Conservation (phyloP, 1,140 invertebrate species). For the Amphibalanus amphitrite region DNA sequence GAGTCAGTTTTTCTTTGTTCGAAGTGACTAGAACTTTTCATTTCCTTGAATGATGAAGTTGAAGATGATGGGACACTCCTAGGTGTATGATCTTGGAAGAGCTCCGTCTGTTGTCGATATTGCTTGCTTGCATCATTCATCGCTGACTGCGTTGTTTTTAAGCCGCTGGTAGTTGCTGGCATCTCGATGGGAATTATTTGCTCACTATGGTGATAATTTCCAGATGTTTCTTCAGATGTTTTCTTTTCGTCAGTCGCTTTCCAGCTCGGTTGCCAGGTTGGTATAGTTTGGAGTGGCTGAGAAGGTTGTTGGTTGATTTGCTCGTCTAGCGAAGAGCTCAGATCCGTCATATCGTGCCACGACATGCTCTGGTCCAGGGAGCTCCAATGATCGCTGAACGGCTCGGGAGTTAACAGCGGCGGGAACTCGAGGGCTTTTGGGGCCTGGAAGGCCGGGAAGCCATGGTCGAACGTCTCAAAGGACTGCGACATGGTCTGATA, state of each 20-base stretch:
- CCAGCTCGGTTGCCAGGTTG: background rate
- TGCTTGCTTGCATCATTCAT: background rate
- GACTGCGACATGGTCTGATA: background rate
- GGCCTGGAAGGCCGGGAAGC: background rate
- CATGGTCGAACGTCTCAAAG: background rate
- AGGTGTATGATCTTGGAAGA: background rate
- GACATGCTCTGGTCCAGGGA: background rate
- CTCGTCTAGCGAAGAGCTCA: background rate
- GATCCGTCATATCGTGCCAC: background rate
- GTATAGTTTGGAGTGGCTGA: background rate
- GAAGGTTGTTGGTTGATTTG: background rate
- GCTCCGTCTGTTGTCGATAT: background rate
- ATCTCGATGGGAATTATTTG: background rate
- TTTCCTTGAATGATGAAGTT: too few relatives aligned
- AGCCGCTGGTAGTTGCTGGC: too few relatives aligned
- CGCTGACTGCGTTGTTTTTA: background rate
- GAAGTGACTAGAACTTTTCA: background rate
- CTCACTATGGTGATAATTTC: background rate
- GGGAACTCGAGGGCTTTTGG: background rate
- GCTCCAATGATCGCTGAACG: background rate
- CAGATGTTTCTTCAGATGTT: background rate
- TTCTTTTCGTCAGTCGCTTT: background rate
- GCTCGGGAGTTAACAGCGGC: background rate
- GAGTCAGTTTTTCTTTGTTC: background rate
- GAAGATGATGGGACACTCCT: background rate